Evolutionary conservation across 2,797 vertebrate species (phyloP).

Genomic region (Hypotaenidia okinawae): DNA sequence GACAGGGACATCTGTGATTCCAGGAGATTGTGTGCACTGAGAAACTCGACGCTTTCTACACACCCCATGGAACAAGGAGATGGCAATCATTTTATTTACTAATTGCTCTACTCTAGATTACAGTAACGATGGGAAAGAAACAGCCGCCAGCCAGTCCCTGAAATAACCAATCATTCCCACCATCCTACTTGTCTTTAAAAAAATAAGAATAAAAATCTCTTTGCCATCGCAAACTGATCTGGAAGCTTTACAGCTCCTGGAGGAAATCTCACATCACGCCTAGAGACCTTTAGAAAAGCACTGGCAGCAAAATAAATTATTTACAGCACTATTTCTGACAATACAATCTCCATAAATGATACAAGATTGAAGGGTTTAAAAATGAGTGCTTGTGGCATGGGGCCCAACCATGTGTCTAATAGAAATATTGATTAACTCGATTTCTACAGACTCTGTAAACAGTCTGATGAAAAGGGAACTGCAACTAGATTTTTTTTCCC

Average conservation of each 20-base stretch:
- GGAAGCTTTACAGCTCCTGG: slow-evolving; percentile 60
- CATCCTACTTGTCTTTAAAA: not conserved
- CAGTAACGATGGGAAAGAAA: not conserved
- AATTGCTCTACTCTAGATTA: not conserved
- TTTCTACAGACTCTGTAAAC: slow-evolving; percentile 50
- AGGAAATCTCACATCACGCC: slow-evolving; percentile 53
- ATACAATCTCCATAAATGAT: slow-evolving; percentile 69
- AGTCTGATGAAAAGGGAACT: slow-evolving; percentile 33
- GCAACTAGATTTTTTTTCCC: not conserved
- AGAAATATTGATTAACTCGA: slow-evolving; percentile 62
- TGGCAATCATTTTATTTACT: not conserved
- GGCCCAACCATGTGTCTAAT: slow-evolving; percentile 30
- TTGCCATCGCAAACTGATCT: slow-evolving; percentile 33
- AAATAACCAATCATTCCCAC: slow-evolving; percentile 43
- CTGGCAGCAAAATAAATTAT: slow-evolving; percentile 69
- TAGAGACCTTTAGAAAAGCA: slow-evolving; percentile 65
- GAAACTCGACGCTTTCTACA: not conserved
- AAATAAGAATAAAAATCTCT: not conserved
- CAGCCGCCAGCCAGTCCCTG: not conserved
- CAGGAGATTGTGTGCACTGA: rapidly evolving
- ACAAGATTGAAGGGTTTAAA: slow-evolving; percentile 67
- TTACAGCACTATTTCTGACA: slow-evolving; percentile 68
- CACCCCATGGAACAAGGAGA: not conserved
- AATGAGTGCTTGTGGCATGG: slow-evolving; percentile 44
- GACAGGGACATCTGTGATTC: rapidly evolving